Percentiles rank a stretch among this genome's conserved stretches.
Evolutionary conservation across 2,113 vertebrate species (phyloP).

Genomic region (Orcinus orca): DNA sequence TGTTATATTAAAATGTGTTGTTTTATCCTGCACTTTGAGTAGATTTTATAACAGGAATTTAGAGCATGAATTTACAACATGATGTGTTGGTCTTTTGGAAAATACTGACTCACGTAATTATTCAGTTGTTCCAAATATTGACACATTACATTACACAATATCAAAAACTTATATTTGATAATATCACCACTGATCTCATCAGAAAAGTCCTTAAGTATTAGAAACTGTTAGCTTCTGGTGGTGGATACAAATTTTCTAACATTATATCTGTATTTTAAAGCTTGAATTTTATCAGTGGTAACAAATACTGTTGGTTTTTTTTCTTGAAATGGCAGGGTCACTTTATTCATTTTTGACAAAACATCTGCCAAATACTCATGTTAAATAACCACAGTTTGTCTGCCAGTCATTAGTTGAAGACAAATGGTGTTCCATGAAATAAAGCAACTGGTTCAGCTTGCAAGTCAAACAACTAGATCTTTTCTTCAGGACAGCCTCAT

Average conservation of each 20-base stretch:
- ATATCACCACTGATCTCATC: not conserved
- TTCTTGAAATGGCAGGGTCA: not conserved
- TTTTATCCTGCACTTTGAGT: not conserved
- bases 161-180: not conserved
- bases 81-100: not conserved
- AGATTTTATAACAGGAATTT: not conserved
- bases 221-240: not conserved
- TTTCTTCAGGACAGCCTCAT: not conserved
- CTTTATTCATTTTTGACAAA: constrained; percentile 10
- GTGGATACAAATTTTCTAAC: not conserved
- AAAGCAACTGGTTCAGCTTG: not conserved
- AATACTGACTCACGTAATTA: not conserved
- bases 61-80: not conserved
- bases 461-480: not conserved
- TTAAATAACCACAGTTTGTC: not conserved
- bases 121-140: not conserved
- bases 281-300: not conserved
- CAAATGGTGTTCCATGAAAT: not conserved
- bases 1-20: not conserved
- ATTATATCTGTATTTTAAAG: not conserved
- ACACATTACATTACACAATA: not conserved
- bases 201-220: constrained; percentile 4
- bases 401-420: not conserved
- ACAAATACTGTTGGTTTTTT: not conserved
- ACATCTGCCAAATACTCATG: not conserved